phyloP scores from a whole-genome alignment of 2,797 vertebrate genomes.

The Malurus splendens region DNA sequence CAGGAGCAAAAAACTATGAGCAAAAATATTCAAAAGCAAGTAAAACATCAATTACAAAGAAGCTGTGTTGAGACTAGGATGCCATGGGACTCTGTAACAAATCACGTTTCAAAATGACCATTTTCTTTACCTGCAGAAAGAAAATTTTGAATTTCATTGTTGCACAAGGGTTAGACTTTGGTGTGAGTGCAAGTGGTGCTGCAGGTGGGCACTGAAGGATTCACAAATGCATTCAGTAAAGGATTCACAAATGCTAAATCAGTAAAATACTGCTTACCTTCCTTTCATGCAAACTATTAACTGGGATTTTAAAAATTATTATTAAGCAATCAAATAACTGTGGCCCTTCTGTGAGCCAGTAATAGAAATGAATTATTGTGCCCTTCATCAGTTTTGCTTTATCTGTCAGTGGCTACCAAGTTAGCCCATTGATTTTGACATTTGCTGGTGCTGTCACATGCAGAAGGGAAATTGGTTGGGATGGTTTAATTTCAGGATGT shows the following conservation, averaged over 20 bases:
- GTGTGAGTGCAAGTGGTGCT: neutral
- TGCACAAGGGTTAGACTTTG: neutral
- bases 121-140: neutral
- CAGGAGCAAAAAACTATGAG: conserved; percentile 9
- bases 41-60: neutral
- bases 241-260: neutral
- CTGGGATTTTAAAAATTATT: neutral
- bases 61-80: neutral
- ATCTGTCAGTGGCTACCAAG: neutral
- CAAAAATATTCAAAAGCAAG: neutral
- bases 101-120: neutral
- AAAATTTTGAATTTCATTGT: neutral
- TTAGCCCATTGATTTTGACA: neutral
- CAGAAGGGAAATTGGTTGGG: neutral
- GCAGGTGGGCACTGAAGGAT: neutral
- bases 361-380: conserved; percentile 35
- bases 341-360: neutral
- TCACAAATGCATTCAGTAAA: neutral
- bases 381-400: conserved; percentile 38
- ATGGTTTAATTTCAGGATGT: neutral
- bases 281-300: neutral
- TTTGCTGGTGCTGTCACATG: neutral
- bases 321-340: conserved; percentile 56
- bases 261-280: neutral
- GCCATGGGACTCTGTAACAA: neutral